These are phyloP conservation scores for Perca flavescens DNA, from an alignment of 2,113 vertebrate genomes.

Conservation along the genomic window DNA sequence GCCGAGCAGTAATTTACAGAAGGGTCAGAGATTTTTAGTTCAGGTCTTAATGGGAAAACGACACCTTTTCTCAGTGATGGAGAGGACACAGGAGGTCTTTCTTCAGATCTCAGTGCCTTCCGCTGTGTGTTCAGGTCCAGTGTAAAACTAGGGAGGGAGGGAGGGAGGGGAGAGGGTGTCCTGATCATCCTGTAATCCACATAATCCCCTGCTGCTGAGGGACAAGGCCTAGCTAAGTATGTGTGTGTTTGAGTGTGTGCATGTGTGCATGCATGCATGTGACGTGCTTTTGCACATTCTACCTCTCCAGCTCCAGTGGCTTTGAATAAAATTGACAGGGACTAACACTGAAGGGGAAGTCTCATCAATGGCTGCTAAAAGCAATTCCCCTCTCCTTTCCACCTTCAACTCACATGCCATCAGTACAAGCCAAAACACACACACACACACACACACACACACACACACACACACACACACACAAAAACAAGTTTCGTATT, in stretches of 20 bases:
- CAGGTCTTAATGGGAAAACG: slow-evolving; percentile 57
- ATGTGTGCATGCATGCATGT: slow-evolving; percentile 45
- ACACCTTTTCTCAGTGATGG: slow-evolving; percentile 62
- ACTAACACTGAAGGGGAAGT: slow-evolving; percentile 44
- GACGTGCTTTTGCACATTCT: slow-evolving; percentile 66
- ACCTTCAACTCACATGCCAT: slow-evolving; percentile 12
- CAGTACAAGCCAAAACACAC: slow-evolving; percentile 6
- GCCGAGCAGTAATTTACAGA: slow-evolving; percentile 30
- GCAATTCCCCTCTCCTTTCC: slow-evolving; percentile 23
- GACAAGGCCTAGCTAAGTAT: slow-evolving; percentile 61
- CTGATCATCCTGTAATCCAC: slow-evolving; percentile 84
- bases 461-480: too few relatives aligned
- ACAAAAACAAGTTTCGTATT: slow-evolving; percentile 40
- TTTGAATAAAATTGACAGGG: slow-evolving; percentile 60
- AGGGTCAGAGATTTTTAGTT: slow-evolving; percentile 47
- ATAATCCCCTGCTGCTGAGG: slow-evolving; percentile 82
- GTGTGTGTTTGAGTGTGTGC: slow-evolving; percentile 33
- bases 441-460: neutral
- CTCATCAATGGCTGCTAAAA: slow-evolving; percentile 46
- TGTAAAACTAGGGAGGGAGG: slow-evolving; percentile 52
- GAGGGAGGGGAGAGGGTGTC: slow-evolving; percentile 47
- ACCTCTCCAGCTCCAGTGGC: slow-evolving; percentile 51
- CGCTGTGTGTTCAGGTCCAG: slow-evolving; percentile 54
- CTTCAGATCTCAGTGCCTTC: slow-evolving; percentile 57
- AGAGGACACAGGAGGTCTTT: slow-evolving; percentile 74